phyloP scores from a whole-genome alignment of 2,113 vertebrate species.

The Amblyopsis rosae region DNA sequence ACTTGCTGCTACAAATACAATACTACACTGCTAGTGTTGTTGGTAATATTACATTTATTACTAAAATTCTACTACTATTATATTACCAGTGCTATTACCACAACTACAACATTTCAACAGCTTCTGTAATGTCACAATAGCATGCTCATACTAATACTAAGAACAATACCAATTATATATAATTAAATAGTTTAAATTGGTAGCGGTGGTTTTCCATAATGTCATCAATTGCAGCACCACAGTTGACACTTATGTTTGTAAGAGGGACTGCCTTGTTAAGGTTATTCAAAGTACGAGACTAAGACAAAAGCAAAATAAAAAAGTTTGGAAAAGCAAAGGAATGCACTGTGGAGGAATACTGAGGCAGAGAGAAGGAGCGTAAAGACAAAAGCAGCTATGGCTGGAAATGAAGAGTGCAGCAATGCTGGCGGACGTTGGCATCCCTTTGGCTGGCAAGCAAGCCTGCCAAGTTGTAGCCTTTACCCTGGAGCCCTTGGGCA shows the following conservation, averaged over 20 bases:
- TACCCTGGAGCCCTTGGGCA: slow-evolving; percentile 76
- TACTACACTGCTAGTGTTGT: not conserved
- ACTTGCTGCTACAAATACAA: not conserved
- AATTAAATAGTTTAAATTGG: too few species aligned
- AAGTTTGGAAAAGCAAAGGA: slow-evolving; percentile 21
- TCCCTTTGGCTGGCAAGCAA: slow-evolving; percentile 67
- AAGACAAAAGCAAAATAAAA: slow-evolving; percentile 35
- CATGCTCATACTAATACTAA: too few species aligned
- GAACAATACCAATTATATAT: too few species aligned
- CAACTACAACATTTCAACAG: too few species aligned
- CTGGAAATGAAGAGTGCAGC: slow-evolving; percentile 68
- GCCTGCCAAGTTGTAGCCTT: slow-evolving; percentile 84
- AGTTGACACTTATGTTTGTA: too few species aligned
- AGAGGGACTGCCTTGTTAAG: not conserved
- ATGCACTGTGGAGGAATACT: slow-evolving; percentile 46
- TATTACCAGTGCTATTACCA: too few species aligned
- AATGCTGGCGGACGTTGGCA: slow-evolving; percentile 75
- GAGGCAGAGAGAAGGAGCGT: slow-evolving; percentile 43
- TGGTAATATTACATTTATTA: not conserved
- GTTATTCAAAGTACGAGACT: slow-evolving; percentile 8
- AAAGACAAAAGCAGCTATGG: slow-evolving; percentile 44
- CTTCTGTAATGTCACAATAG: too few species aligned
- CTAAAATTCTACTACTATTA: too few species aligned
- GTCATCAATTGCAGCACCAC: too few species aligned
- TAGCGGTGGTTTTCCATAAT: too few species aligned